Evolutionary conservation across 2,113 vertebrate genomes (phyloP), one percentile per base, ranked within the genome.

Genomic region (Prolemur simus): DNA sequence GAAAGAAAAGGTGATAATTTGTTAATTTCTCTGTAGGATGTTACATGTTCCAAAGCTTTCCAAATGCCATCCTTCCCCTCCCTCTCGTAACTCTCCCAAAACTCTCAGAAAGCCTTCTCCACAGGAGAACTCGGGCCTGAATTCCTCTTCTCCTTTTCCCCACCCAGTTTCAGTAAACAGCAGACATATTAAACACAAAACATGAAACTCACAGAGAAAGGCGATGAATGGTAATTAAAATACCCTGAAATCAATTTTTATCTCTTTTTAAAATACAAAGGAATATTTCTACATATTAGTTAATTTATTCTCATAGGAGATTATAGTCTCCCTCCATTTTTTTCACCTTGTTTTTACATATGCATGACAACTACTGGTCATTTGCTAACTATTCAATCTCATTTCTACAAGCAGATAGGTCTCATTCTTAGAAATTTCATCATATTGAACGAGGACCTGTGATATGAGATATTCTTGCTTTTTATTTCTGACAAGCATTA

Each of bases 231-330:
- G 20, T 52, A 23, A 81, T 56, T 73, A 77, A 87, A 89, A 74
- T 68, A 80, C 9, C 47, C 68, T 77, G 45, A 95, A 87, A 94
- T 90, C 69, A 63, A 39, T 74, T 60, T 94, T 76, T 64, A 66
- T 47, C 76, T 93, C 63, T 84, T 58, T 68, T 37, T 49, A 74
- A 89, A 85, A 81, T 45, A 66, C 54, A 69, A 93, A 84, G 21
- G 54, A 89, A 4, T 39, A 17, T 63, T 80, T 77, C 85, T 4
- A 2, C 54, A 13, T 71, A 56, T 49, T 80, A 71, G 47, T 37
- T 84, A 60, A 88, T 54, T 93, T 71, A 91, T 84, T 91, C 95
- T 89, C 45, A 58, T 8, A 71, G 45, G 39, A 81, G 52, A 88
- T 77, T 81, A 82, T 8, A 27, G 34, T 58, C 66, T 74, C 29